Conservation (phyloP, 1,140 invertebrate genomes). For the Lepidurus apus region DNA sequence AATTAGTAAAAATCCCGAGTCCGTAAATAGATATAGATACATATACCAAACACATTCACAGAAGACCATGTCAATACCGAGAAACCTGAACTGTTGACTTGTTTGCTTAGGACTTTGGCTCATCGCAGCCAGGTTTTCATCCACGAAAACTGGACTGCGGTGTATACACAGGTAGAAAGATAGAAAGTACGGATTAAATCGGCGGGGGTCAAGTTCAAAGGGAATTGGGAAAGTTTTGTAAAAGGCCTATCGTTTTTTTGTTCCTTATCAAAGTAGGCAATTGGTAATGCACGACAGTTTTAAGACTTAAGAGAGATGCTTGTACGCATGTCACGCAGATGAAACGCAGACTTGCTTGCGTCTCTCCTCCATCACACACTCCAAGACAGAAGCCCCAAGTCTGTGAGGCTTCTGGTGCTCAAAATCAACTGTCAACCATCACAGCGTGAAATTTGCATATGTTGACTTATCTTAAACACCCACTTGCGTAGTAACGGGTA, state of each 20-base stretch:
- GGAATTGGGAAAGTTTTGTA: background rate
- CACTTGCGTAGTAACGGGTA: too few species aligned
- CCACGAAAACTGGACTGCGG: background rate
- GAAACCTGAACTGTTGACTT: background rate
- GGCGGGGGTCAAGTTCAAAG: too few species aligned
- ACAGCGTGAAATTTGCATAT: conserved; percentile 5
- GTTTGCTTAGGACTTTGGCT: background rate
- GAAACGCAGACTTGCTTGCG: conserved; percentile 11
- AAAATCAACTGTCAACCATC: conserved; percentile 1
- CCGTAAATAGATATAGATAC: too few species aligned
- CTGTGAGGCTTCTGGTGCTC: background rate
- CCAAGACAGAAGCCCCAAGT: background rate
- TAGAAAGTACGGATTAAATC: background rate
- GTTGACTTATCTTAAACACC: background rate
- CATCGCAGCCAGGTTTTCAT: background rate
- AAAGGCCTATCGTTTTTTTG: background rate
- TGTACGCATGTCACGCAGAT: conserved; percentile 20
- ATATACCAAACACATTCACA: background rate
- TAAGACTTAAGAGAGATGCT: background rate
- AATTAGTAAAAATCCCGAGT: background rate
- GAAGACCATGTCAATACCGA: background rate
- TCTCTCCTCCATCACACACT: background rate
- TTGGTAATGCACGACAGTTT: too few species aligned
- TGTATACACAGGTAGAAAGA: background rate
- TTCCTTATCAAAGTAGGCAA: too few species aligned